These are phyloP conservation scores for Spheniscus mendiculus DNA, from an alignment of 2,113 vertebrate genomes.

Conservation along the genomic window DNA sequence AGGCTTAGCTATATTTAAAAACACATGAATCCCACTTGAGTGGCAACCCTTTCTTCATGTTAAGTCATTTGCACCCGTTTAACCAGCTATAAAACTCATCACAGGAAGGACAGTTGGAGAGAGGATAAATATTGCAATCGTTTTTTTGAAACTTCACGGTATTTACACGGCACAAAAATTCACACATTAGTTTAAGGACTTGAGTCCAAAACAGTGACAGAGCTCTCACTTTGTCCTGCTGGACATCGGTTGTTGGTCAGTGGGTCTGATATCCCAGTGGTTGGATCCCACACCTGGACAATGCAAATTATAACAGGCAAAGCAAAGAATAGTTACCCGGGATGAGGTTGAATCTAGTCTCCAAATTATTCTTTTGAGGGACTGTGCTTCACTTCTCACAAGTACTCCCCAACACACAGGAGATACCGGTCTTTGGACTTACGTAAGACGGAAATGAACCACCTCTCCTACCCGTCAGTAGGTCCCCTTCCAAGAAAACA, in stretches of 20 bases:
- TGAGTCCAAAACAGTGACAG: background rate
- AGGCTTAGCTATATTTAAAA: background rate
- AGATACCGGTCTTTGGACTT: background rate
- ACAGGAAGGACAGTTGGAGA: background rate
- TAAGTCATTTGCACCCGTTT: background rate
- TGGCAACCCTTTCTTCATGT: background rate
- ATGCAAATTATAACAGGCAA: background rate
- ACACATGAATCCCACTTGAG: background rate
- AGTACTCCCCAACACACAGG: background rate
- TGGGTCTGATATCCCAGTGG: background rate
- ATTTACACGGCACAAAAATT: background rate
- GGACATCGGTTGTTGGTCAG: fast-evolving
- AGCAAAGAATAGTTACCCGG: background rate
- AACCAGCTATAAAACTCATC: background rate
- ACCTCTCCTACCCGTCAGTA: background rate
- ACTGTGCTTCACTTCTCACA: background rate
- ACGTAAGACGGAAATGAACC: fast-evolving
- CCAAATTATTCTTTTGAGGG: background rate
- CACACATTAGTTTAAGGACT: background rate
- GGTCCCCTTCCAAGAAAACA: background rate
- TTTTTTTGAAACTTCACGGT: background rate
- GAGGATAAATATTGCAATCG: background rate
- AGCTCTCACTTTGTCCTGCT: background rate
- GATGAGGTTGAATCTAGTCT: background rate
- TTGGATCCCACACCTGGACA: background rate